Conservation (phyloP, 2,113 vertebrate species). For the Heliornis fulica region DNA sequence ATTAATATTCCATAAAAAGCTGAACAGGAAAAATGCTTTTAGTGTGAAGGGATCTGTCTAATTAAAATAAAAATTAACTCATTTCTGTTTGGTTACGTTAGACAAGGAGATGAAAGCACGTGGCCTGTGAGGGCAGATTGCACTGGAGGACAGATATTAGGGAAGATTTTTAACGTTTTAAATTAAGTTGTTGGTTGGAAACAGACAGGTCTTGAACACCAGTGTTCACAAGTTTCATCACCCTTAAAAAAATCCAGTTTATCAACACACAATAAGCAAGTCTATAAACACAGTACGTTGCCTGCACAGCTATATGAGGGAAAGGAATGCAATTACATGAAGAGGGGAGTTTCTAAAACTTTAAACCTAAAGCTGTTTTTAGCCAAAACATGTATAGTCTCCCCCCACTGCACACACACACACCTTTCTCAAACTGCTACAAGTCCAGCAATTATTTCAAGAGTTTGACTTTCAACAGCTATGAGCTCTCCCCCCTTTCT, state of each 20-base stretch:
- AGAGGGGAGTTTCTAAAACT: conserved; percentile 5
- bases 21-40: conserved; percentile 8
- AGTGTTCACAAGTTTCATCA: conserved; percentile 30
- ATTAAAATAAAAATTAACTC: background rate
- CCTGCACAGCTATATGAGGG: background rate
- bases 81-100: background rate
- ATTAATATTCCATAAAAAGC: conserved; percentile 48
- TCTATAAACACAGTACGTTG: background rate
- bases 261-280: background rate
- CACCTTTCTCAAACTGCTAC: conserved; percentile 14
- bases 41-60: background rate
- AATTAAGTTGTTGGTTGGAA: conserved; percentile 16
- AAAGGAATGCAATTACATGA: background rate
- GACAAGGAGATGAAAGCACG: background rate
- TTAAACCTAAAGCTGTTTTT: background rate
- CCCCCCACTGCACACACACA: background rate
- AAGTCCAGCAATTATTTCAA: conserved; percentile 24
- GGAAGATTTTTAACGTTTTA: conserved; percentile 13
- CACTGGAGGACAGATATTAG: background rate
- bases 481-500: conserved; percentile 56
- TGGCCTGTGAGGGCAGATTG: background rate
- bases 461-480: conserved; percentile 64
- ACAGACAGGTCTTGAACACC: conserved; percentile 5
- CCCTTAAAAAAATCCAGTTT: background rate
- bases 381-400: background rate